phyloP scores from a whole-genome alignment of 2,797 vertebrate species.

The Sternarchorhynchus goeldii region DNA sequence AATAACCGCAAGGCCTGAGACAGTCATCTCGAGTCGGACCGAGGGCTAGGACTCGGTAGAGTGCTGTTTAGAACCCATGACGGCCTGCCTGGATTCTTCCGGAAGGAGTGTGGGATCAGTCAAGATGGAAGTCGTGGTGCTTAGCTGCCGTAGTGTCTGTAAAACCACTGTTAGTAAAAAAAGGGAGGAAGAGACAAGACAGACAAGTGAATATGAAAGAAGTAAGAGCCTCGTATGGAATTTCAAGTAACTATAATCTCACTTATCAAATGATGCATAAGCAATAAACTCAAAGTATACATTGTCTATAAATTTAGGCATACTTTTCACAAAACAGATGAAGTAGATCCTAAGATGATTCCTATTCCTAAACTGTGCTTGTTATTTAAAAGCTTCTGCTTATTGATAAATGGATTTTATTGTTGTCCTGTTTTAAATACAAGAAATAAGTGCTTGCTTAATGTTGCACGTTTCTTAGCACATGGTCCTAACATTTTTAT shows the following conservation, averaged over 20 bases:
- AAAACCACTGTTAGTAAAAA: constrained; percentile 79
- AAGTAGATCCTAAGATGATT: no score
- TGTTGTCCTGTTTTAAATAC: no score
- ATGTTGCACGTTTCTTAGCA: no score
- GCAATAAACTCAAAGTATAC: no score
- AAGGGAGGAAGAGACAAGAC: neutral
- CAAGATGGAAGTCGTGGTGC: constrained; percentile 89
- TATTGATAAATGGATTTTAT: no score
- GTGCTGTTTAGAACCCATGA: constrained; percentile 65
- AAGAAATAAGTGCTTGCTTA: no score
- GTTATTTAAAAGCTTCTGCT: no score
- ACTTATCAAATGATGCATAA: no score
- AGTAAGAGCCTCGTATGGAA: neutral
- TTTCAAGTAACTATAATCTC: neutral
- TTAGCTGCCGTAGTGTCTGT: constrained; percentile 85
- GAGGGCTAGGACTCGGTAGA: constrained; percentile 71
- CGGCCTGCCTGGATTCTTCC: constrained; percentile 83
- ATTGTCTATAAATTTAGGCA: no score
- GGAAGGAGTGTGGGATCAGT: constrained; percentile 83
- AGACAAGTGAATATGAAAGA: neutral
- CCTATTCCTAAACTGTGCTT: no score
- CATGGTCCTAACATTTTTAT: no score
- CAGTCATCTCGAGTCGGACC: neutral
- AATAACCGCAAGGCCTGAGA: constrained; percentile 16
- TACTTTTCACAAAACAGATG: no score